Conservation (phyloP, 2,797 vertebrate species). For the Coluber constrictor region DNA sequence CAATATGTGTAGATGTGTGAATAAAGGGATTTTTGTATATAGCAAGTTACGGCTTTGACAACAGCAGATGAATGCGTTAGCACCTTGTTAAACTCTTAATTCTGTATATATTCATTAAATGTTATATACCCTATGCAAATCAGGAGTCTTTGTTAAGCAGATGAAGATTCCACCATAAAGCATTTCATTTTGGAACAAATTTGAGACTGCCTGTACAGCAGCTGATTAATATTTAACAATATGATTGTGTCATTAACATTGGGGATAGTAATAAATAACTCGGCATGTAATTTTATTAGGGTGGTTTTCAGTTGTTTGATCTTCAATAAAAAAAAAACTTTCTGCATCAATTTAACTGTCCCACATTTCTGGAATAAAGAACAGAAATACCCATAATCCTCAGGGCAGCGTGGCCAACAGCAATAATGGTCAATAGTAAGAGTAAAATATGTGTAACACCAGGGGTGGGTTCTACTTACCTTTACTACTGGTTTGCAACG, state of each 20-base stretch:
- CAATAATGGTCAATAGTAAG: not conserved
- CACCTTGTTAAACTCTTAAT: slow-evolving; percentile 39
- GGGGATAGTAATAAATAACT: not conserved
- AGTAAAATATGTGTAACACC: not conserved
- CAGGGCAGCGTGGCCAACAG: not conserved
- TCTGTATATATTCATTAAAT: slow-evolving; percentile 31
- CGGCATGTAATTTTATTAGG: not conserved
- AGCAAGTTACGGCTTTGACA: slow-evolving; percentile 30
- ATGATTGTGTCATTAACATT: not conserved
- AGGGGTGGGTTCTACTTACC: too few relatives aligned
- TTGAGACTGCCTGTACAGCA: not conserved
- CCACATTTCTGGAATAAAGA: not conserved
- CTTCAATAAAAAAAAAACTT: not conserved
- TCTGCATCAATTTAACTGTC: not conserved
- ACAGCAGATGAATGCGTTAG: slow-evolving; percentile 21
- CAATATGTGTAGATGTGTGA: slow-evolving; percentile 16
- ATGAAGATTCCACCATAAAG: not conserved
- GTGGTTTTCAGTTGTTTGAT: not conserved
- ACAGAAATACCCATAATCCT: not conserved
- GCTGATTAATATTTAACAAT: not conserved
- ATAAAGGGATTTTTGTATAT: slow-evolving; percentile 3
- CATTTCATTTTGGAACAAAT: not conserved
- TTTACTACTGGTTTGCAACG: too few relatives aligned
- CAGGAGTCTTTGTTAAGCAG: not conserved
- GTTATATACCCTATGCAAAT: not conserved